Evolutionary conservation across 2,888 invertebrate genomes (phyloP).

Genomic region (Bugula neritina): DNA sequence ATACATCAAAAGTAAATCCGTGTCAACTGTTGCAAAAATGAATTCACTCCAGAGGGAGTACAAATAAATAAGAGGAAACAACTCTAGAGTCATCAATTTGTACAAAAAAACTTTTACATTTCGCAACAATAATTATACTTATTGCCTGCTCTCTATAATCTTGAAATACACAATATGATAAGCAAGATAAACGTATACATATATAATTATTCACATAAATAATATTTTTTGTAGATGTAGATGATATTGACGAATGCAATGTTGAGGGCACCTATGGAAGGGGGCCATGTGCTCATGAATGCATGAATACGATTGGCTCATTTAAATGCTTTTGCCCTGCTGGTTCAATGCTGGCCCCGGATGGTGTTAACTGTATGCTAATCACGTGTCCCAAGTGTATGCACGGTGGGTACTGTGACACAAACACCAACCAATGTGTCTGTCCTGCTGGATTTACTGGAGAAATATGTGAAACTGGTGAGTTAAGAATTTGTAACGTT

Average conservation of each 20-base stretch:
- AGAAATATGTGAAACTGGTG: constrained; percentile 11
- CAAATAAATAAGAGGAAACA: too few relatives aligned
- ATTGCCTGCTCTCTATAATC: too few relatives aligned
- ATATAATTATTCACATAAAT: too few relatives aligned
- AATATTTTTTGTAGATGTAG: background rate
- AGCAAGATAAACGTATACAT: too few relatives aligned
- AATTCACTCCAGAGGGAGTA: too few relatives aligned
- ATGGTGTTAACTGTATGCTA: constrained; percentile 21
- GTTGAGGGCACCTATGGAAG: background rate
- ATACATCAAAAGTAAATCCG: too few relatives aligned
- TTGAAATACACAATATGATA: too few relatives aligned
- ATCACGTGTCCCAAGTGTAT: constrained; percentile 21
- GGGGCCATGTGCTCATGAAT: background rate
- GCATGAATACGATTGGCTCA: constrained; percentile 11
- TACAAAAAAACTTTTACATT: too few relatives aligned
- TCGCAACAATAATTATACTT: too few relatives aligned
- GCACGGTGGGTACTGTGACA: constrained; percentile 23
- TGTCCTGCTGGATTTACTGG: constrained; percentile 8
- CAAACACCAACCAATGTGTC: constrained; percentile 11
- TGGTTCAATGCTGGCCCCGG: constrained; percentile 1
- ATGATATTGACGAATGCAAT: constrained; percentile 10
- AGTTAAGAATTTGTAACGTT: background rate
- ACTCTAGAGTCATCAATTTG: too few relatives aligned
- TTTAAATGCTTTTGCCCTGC: constrained; percentile 18
- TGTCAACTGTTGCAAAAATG: too few relatives aligned